Evolutionary conservation across 2,888 invertebrate species (phyloP), one percentile per base, ranked within the genome.

Genomic region (Priocnemis perturbator): DNA sequence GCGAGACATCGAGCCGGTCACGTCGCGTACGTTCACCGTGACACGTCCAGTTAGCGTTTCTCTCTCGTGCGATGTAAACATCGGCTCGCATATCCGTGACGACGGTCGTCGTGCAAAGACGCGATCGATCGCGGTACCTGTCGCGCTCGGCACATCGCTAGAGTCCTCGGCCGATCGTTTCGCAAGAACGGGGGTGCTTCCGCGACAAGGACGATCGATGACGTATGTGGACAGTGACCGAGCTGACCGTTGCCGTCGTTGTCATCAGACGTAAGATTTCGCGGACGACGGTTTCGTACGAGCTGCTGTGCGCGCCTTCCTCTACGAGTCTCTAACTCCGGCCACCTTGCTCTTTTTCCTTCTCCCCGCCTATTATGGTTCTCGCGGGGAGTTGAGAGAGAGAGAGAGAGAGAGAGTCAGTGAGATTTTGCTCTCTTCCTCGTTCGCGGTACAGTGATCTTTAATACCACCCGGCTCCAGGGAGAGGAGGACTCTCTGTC

Each of bases 1-100:
- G 71, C 71, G 78, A 78, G 82, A 81, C 81, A 69, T 74, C 73
- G 73, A 58, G 44, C 57, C 53, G 64, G 58, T 63, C 62, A 57
- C 63, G 59, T 23, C 23, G n/a, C n/a, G 37, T 45, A n/a, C 23
- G 30, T 14, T 53, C 17, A 14, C 19, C n/a, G 17, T 50, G 52
- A 30, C n/a, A n/a, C 60, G 20, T 15, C 15, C 37, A 30, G 19
- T 26, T 50, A 17, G 50, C 52, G 48, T 30, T 60, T 56, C 45
- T 23, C 45, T 26, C 21, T 47, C 14, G 56, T 21, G 14, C 45
- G 47, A 63, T 56, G 63, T 63, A 63, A 63, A 63, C 63, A 63
- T 60, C 23, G 21, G 37, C 37, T 37, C 37, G 37, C 37, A 37
- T 9, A 37, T 37, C 37, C 37, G 37, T 11, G 37, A 37, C 37